phyloP scores from a whole-genome alignment of 1,140 invertebrate genomes.

The Drosophila carrolli region DNA sequence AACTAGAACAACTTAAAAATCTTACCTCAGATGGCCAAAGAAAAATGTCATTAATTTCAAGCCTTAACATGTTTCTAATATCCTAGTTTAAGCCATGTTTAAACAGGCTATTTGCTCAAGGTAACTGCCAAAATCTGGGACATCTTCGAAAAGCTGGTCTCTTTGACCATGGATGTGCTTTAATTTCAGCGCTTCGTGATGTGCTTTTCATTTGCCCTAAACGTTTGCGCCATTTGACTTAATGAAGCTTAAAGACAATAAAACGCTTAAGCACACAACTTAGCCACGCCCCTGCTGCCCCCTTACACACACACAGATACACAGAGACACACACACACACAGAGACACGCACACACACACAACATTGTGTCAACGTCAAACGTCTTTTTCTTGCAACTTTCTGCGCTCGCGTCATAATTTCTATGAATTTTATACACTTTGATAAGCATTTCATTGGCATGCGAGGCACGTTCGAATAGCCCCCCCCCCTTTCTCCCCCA shows the following conservation, averaged over 20 bases:
- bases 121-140: neutral
- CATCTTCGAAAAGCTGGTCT: neutral
- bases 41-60: neutral
- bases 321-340: neutral
- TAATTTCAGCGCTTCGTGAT: constrained; percentile 22
- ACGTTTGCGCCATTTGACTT: constrained; percentile 78
- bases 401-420: constrained; percentile 74
- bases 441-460: constrained; percentile 77
- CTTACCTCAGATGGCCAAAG: too few relatives aligned
- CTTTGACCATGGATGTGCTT: constrained; percentile 2
- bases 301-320: too few relatives aligned
- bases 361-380: constrained; percentile 60
- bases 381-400: constrained; percentile 55
- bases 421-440: constrained; percentile 82
- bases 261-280: constrained; percentile 76
- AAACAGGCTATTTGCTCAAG: neutral
- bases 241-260: constrained; percentile 83
- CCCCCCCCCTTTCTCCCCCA: neutral
- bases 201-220: constrained; percentile 45
- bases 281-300: constrained; percentile 9
- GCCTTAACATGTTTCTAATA: neutral
- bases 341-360: constrained; percentile 2
- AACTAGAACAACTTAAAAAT: too few relatives aligned
- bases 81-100: neutral
- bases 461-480: constrained; percentile 68